Evolutionary conservation across 2,113 vertebrate species (phyloP), one percentile per base, ranked within the genome.

Genomic region (Neofelis nebulosa): DNA sequence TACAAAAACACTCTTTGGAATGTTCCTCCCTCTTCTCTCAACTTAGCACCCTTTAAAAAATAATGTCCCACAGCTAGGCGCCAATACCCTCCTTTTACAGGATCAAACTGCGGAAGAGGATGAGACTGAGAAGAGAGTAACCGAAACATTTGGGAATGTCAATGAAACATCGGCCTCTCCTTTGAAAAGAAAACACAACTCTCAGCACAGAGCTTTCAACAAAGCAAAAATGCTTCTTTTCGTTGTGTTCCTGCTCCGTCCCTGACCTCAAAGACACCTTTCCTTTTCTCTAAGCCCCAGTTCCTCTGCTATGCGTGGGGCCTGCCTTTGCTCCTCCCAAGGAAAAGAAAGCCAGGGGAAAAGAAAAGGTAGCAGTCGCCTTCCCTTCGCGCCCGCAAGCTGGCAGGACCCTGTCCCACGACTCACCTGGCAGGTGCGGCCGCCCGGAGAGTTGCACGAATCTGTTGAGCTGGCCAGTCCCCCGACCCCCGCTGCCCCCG

Each of bases 391-490:
- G 71, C 68, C 93, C 65, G 87, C 91, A 27, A 83, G 80, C 94
- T 52, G 88, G 68, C 90, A 76, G 68, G 89, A 76, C 76, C 71
- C 33, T 5, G 52, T 7, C 61, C 74, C 76, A 6, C 31, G 55
- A 99, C 99, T 99, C 98, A 99, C 99, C 99, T 99, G 99, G 98
- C 92, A 98, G 97, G 91, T 99, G 99, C 98, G 99, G 99, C 98
- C 99, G 99, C 97, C 99, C 99, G 96, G 99, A 98, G 98, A 99
- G 98, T 95, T 98, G 99, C 98, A 99, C 99, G 98, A 99, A 99
- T 65, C 99, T 98, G 96, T 99, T 98, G 96, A 99, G 98, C 92
- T 98, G 97, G 81, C 98, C 98, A 85, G 97, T 97, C 1, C 91
- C 98, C 21, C 92, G 83, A 52, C 95, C 95, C 61, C 98, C 95